Evolutionary conservation across 2,113 vertebrate species (phyloP), one percentile per base, ranked within the genome.

Genomic region (Cochlearius cochlearius): DNA sequence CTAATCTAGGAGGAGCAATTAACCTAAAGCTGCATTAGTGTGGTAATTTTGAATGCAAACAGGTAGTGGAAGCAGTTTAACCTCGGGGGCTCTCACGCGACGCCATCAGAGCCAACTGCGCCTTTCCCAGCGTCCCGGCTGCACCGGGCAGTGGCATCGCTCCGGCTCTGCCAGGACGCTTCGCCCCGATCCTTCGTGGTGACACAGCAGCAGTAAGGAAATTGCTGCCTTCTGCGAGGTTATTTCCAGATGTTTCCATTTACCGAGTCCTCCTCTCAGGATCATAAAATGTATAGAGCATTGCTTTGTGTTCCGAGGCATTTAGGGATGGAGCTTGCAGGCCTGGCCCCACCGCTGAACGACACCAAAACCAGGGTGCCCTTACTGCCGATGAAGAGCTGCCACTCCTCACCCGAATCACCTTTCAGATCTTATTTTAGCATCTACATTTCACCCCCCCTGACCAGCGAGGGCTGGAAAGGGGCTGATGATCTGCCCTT

Each of bases 301-400:
- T 38, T 43, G 39, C n/a, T 47, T 10, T 25, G 55, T 12, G 13
- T 30, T n/a, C 15, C 2, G 29, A 56, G 36, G 15, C 10, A 21
- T 19, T 47, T 20, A 2, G 21, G 45, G n/a, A 27, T 27, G n/a
- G n/a, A 47, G 52, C 5, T 5, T 9, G 53, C 17, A 21, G 68
- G 39, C 11, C 10, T 1, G 2, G 19, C 22, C 22, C 60, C 56
- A 25, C 32, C 17, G 41, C 15, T 3, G 38, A 58, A 22, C 38
- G 10, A 1, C 45, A 41, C 20, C 41, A 0, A 9, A 38, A n/a
- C 15, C 5, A 0, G 6, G 2, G 1, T 10, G 15, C 38, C 22
- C 64, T 15, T 12, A 3, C 16, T 1, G 7, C 49, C 14, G 38
- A 14, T 41, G 49, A 10, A 22, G 21, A 39, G 15, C 62, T 43